Base-by-base conservation (phyloP, 2,113 vertebrate genomes). In the Chionis minor region DNA sequence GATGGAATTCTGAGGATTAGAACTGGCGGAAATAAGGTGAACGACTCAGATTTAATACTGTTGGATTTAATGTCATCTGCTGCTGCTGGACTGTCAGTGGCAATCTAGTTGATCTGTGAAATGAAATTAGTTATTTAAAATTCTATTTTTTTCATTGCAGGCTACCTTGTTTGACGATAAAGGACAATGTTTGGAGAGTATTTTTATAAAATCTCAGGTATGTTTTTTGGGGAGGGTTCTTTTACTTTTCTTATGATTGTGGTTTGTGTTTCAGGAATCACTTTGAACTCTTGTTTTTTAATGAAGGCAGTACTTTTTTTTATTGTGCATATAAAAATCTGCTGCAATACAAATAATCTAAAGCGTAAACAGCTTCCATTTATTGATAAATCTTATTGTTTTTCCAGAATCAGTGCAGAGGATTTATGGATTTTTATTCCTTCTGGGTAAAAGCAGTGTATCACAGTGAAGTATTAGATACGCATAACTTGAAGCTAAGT, bases 151-250 rank as follows among this genome's bases (percentile, higher is more conserved):
- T 97, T 83, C 81, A 20, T 95, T 97, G 47, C 69, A 99, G 98
- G 98, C 97, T 71, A 18, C 82, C 67, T 96, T 99, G 93, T 97
- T 96, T 96, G 98, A 98, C 88, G 98, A 98, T 87, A 98, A 98
- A 98, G 98, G 98, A 88, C 96, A 96, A 24, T 97, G 96, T 71
- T 94, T 99, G 97, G 98, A 99, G 73, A 98, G 81, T 51, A 79
- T 98, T n/a, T 98, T 98, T 96, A 52, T 98, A 55, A 98, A 97
- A 70, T 96, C 87, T 94, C 95, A 98, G 98, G 98, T 99, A 98
- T 78, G 0, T 82, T 85, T 73, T 44, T 3, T 61, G 66, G 10
- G 14, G 35, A 35, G 8, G 19, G 3, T 10, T 40, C 42, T 9
- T 58, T 23, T 14, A 2, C 47, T 75, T 59, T 79, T 54, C 49